phyloP scores from a whole-genome alignment of 2,113 vertebrate species.

The Daubentonia madagascariensis region DNA sequence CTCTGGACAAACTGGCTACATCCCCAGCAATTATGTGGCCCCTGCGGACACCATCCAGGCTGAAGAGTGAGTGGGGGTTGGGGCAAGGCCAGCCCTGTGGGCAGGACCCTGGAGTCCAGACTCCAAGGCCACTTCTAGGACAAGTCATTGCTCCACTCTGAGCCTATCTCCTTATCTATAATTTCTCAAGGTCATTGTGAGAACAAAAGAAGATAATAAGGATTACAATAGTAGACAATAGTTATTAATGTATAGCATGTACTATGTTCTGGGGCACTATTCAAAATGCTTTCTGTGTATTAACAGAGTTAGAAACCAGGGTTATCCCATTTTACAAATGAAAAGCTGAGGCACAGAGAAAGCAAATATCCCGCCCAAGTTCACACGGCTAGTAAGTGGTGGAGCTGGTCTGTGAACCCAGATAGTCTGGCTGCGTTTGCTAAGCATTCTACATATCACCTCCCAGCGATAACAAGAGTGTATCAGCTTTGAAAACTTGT shows the following conservation, averaged over 20 bases:
- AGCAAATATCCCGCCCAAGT: not conserved
- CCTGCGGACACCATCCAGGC: conserved; percentile 97
- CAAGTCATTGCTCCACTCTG: not conserved
- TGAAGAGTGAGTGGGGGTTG: conserved; percentile 90
- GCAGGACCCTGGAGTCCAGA: not conserved
- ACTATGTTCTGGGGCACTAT: not conserved
- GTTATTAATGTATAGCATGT: not conserved
- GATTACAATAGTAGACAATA: not conserved
- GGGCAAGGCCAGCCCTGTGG: not conserved
- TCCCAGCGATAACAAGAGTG: not conserved
- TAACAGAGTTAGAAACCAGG: not conserved
- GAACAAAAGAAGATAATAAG: not conserved
- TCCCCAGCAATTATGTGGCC: conserved; percentile 98
- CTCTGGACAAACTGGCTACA: conserved; percentile 91
- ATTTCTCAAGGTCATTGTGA: not conserved
- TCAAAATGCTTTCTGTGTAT: not conserved
- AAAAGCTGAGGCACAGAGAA: not conserved
- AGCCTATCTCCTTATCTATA: not conserved
- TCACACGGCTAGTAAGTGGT: not conserved
- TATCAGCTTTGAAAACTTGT: not conserved
- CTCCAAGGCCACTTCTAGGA: not conserved
- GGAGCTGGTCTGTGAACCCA: not conserved
- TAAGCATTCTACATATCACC: not conserved
- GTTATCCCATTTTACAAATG: not conserved
- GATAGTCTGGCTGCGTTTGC: not conserved